Percentiles rank a stretch among this genome's conserved stretches.
Conservation (phyloP, 2,797 vertebrate genomes). For the Trachurus trachurus region DNA sequence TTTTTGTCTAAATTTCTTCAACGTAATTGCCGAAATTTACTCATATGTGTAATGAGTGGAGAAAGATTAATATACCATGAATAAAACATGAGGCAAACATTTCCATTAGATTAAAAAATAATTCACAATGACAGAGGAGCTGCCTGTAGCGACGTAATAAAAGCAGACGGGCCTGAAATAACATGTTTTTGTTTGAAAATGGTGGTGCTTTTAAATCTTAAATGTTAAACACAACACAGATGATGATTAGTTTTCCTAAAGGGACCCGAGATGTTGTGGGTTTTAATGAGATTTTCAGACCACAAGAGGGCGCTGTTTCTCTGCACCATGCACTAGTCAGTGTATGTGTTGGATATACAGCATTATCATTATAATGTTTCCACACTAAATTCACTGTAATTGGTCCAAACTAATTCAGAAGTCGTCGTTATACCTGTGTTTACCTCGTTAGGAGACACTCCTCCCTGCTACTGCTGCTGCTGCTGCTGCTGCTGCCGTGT, state of each 20-base stretch:
- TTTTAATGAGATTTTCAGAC: conserved; percentile 1
- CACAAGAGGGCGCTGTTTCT: conserved; percentile 48
- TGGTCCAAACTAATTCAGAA: not conserved
- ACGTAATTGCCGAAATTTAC: not conserved
- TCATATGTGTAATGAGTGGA: conserved; percentile 3
- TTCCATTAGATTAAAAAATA: not conserved
- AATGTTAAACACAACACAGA: not conserved
- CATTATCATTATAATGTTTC: not conserved
- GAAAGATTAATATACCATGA: not conserved
- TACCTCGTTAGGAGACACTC: not conserved
- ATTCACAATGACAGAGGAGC: not conserved
- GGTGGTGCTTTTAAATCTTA: no score
- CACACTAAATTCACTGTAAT: not conserved
- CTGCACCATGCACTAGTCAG: not conserved
- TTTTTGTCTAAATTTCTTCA: not conserved
- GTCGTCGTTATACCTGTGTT: not conserved
- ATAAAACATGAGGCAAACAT: conserved; percentile 18
- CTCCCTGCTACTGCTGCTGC: not conserved
- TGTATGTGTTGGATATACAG: not conserved
- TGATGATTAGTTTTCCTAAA: not conserved
- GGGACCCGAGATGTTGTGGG: not conserved
- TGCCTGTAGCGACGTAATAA: not conserved
- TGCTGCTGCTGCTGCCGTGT: no score
- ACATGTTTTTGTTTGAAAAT: not conserved
- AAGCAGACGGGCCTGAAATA: not conserved